Percentiles rank a stretch among this genome's conserved stretches.
phyloP scores from a whole-genome alignment of 2,888 invertebrate genomes.

The Phytoseiulus persimilis region DNA sequence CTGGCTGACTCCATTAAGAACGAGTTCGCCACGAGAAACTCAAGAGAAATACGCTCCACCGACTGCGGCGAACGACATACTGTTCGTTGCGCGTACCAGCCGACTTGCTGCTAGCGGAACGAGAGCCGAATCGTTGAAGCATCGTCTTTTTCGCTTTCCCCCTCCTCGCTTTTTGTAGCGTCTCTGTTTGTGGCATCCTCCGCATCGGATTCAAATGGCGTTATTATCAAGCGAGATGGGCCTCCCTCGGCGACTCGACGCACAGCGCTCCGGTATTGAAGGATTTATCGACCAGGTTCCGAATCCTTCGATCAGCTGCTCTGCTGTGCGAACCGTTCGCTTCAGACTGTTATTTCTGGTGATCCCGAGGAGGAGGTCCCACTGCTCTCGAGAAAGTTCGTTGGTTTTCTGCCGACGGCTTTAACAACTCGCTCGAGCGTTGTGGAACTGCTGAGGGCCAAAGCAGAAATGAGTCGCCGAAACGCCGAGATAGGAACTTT shows the following conservation, averaged over 20 bases:
- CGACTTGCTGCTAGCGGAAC: neutral
- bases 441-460: neutral
- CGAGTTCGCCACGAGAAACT: neutral
- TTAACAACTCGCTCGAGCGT: neutral
- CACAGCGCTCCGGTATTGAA: neutral
- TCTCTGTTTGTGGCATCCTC: neutral
- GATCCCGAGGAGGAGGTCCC: too few species aligned
- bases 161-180: neutral
- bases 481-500: neutral
- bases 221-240: neutral
- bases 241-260: neutral
- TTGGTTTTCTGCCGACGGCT: too few species aligned
- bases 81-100: neutral
- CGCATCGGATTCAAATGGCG: neutral
- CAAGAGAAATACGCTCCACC: neutral
- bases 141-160: neutral
- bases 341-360: neutral
- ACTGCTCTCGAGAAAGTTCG: too few species aligned
- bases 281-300: neutral
- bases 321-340: too few species aligned
- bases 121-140: neutral
- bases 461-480: neutral
- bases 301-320: neutral
- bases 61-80: neutral
- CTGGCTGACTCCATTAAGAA: neutral